These are phyloP conservation scores for Lithophane ornitopus DNA, from an alignment of 2,888 invertebrate genomes.

Conservation along the genomic window DNA sequence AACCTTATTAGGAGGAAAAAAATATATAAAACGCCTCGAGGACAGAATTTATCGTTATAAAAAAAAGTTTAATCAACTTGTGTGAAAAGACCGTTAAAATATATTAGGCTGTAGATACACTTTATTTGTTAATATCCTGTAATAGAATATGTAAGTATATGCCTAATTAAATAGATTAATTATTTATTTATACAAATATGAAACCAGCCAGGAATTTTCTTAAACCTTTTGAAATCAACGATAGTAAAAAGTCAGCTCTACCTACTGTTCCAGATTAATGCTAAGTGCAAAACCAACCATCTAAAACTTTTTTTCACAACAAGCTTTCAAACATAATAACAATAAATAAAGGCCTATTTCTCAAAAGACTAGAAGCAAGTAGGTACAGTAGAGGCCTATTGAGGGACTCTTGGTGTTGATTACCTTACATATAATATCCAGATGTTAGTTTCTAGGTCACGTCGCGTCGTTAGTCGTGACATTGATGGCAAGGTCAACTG, in stretches of 20 bases:
- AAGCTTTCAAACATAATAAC: neutral
- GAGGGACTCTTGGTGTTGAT: slow-evolving; percentile 25
- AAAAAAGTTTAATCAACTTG: slow-evolving; percentile 19
- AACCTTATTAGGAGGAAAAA: slow-evolving; percentile 45
- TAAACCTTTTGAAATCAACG: neutral
- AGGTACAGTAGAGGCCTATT: slow-evolving; percentile 27
- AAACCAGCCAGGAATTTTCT: neutral
- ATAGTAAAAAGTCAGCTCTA: neutral
- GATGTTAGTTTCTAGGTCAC: slow-evolving; percentile 64
- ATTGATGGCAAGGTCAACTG: slow-evolving; percentile 36
- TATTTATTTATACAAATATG: neutral
- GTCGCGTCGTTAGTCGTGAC: neutral
- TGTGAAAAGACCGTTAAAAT: slow-evolving; percentile 36
- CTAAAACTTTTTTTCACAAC: neutral
- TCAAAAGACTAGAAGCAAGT: slow-evolving; percentile 2
- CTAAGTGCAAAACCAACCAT: neutral
- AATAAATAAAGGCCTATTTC: neutral
- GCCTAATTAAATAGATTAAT: neutral
- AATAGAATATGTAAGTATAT: neutral
- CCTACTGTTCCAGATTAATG: neutral
- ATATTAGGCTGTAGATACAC: slow-evolving; percentile 11
- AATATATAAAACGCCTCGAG: slow-evolving; percentile 39
- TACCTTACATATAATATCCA: slow-evolving; percentile 57
- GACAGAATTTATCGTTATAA: slow-evolving; percentile 32
- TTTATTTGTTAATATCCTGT: slow-evolving; percentile 5